Evolutionary conservation across 2,888 invertebrate species (phyloP).

Genomic region (Dynastes tityus): DNA sequence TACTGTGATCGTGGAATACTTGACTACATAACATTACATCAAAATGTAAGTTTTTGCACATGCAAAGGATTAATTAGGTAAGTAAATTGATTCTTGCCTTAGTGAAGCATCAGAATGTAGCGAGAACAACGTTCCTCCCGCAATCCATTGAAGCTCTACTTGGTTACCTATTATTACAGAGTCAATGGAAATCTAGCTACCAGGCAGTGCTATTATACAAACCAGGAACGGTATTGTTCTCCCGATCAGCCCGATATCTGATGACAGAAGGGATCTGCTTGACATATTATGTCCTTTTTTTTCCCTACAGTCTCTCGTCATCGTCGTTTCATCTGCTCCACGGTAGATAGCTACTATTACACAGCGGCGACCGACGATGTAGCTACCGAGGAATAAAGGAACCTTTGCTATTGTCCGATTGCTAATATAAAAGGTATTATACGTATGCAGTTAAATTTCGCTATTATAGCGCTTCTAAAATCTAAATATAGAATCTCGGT

Average conservation of each 20-base stretch:
- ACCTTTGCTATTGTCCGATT: slow-evolving; percentile 16
- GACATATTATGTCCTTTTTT: slow-evolving; percentile 51
- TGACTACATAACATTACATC: not conserved
- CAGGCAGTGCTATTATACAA: slow-evolving; percentile 30
- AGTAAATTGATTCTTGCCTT: slow-evolving; percentile 17
- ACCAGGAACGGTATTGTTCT: slow-evolving; percentile 52
- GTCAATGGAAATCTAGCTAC: slow-evolving; percentile 44
- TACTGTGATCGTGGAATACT: too few relatives aligned
- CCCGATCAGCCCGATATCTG: slow-evolving; percentile 52
- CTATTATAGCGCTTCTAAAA: slow-evolving; percentile 11
- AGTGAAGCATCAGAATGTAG: not conserved
- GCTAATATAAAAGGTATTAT: slow-evolving; percentile 26
- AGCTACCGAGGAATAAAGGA: slow-evolving; percentile 13
- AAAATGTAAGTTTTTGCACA: not conserved
- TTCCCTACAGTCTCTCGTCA: slow-evolving; percentile 7
- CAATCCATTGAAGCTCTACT: slow-evolving; percentile 40
- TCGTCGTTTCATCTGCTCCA: slow-evolving; percentile 42
- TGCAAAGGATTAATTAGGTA: slow-evolving; percentile 21
- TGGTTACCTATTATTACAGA: slow-evolving; percentile 45
- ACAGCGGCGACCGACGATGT: not conserved
- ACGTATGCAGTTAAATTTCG: slow-evolving; percentile 15
- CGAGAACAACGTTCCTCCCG: slow-evolving; percentile 9
- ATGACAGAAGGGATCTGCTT: slow-evolving; percentile 50
- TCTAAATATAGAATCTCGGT: not conserved
- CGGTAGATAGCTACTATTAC: slow-evolving; percentile 17